Evolutionary conservation across 2,888 invertebrate species (phyloP).

Genomic region (Drosophila melanosoma): DNA sequence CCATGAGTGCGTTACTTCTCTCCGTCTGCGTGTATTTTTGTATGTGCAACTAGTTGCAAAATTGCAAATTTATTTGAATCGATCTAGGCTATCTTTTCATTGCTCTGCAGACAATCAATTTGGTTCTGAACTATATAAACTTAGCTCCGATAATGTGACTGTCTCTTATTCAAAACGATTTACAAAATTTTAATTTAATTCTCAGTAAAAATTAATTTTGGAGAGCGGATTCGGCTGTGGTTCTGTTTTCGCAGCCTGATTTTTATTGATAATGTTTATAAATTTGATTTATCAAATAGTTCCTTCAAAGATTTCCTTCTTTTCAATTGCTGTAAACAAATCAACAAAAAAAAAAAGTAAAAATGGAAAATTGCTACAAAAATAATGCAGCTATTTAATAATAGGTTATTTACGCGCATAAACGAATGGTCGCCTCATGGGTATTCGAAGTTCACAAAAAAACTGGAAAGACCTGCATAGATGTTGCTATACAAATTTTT

Average conservation of each 20-base stretch:
- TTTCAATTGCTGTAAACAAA: neutral
- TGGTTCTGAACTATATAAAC: slow-evolving; percentile 27
- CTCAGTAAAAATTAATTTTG: neutral
- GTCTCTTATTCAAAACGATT: neutral
- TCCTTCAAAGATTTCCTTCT: neutral
- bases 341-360: neutral
- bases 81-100: slow-evolving; percentile 18
- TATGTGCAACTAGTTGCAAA: slow-evolving; percentile 2
- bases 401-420: neutral
- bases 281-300: neutral
- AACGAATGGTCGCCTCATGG: slow-evolving; percentile 17
- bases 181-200: neutral
- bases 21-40: slow-evolving; percentile 9
- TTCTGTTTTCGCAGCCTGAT: neutral
- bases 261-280: neutral
- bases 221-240: neutral
- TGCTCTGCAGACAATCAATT: slow-evolving; percentile 56
- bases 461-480: slow-evolving; percentile 11
- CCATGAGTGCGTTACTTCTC: slow-evolving; percentile 5
- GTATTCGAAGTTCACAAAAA: slow-evolving; percentile 9
- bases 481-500: slow-evolving; percentile 5
- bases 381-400: neutral
- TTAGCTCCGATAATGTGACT: slow-evolving; percentile 1
- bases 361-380: neutral
- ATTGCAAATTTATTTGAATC: neutral